Percentiles rank a stretch among this genome's conserved stretches.
Evolutionary conservation across 2,113 vertebrate genomes (phyloP).

Genomic region (Myotis yumanensis): DNA sequence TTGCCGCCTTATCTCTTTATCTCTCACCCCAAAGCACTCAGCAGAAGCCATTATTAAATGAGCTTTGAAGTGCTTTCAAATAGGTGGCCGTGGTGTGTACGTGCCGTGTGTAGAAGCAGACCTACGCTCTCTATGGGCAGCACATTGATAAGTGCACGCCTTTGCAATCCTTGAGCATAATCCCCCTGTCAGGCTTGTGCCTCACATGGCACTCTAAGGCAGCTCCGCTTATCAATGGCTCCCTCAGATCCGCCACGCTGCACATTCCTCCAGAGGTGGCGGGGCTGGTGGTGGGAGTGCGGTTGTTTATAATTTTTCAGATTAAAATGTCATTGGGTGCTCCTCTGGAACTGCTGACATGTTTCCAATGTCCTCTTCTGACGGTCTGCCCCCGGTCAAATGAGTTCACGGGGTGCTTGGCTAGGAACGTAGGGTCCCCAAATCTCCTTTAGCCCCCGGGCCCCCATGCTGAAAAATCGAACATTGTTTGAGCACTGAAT

Average conservation of each 20-base stretch:
- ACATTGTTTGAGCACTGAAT: slow-evolving; percentile 48
- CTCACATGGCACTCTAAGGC: slow-evolving; percentile 2
- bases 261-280: slow-evolving; percentile 72
- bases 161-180: slow-evolving; percentile 49
- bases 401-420: slow-evolving; percentile 15
- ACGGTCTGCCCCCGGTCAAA: slow-evolving; percentile 13
- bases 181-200: slow-evolving; percentile 55
- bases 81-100: background rate
- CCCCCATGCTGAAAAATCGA: background rate
- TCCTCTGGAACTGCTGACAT: slow-evolving; percentile 70
- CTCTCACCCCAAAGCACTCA: background rate
- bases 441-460: background rate
- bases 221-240: slow-evolving; percentile 61
- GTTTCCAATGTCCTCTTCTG: slow-evolving; percentile 48
- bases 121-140: background rate
- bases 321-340: slow-evolving; percentile 77
- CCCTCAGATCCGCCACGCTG: slow-evolving; percentile 59
- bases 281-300: slow-evolving; percentile 69
- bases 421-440: background rate
- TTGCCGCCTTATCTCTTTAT: slow-evolving; percentile 10
- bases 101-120: background rate
- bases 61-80: slow-evolving; percentile 50
- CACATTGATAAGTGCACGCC: background rate
- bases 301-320: slow-evolving; percentile 76
- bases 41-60: background rate